A percentile compares a stretch with the other conserved stretches of the same genome.
These are phyloP conservation scores for Papilio polytes DNA, from an alignment of 1,140 invertebrate species.

Conservation along the genomic window DNA sequence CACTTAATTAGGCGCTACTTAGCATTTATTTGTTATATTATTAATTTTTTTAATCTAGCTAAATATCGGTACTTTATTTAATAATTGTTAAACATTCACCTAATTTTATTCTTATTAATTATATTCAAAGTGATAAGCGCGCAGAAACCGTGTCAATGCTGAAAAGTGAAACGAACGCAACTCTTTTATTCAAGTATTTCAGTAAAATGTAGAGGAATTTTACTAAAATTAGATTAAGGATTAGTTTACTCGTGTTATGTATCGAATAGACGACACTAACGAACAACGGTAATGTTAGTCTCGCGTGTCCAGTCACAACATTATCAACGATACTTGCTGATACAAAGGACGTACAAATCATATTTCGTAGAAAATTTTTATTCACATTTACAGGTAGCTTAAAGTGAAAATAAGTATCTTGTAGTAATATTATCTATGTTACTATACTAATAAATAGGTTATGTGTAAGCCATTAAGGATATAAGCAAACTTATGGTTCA, in stretches of 20 bases:
- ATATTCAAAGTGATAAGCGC: neutral
- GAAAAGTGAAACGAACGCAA: neutral
- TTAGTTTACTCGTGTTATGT: neutral
- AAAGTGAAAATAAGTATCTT: neutral
- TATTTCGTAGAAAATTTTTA: neutral
- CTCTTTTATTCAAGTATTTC: too few species aligned
- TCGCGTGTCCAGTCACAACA: neutral
- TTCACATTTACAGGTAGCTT: neutral
- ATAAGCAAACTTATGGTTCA: constrained; percentile 7
- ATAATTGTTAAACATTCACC: neutral
- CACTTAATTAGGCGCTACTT: neutral
- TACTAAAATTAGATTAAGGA: too few species aligned
- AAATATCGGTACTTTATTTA: neutral
- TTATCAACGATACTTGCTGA: neutral
- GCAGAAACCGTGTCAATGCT: neutral
- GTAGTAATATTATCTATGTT: too few species aligned
- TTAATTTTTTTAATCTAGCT: neutral
- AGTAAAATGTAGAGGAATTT: too few species aligned
- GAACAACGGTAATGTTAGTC: neutral
- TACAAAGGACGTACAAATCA: neutral
- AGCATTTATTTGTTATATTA: neutral
- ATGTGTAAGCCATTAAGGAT: neutral
- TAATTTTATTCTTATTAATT: constrained; percentile 3
- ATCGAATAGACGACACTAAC: neutral
- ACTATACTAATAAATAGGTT: neutral